Conservation (phyloP, 1,140 invertebrate genomes). For the Nautilus pompilius region DNA sequence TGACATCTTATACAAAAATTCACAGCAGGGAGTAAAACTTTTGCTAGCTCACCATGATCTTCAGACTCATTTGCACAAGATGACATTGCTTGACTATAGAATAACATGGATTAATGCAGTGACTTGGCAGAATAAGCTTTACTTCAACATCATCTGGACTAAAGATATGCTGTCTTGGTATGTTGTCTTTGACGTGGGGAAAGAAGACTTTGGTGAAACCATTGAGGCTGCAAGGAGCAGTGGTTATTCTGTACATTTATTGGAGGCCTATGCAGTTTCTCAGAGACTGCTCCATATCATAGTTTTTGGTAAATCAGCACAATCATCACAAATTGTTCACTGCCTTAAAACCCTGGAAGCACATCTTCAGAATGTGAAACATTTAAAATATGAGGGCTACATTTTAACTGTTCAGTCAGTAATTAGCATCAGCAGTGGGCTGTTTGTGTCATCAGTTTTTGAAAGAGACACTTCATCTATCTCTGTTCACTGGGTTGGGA, state of each 20-base stretch:
- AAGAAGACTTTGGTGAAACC: background rate
- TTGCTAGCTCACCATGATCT: conserved; percentile 10
- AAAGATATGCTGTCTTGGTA: background rate
- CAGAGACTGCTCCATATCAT: background rate
- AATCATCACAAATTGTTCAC: background rate
- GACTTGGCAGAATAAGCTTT: background rate
- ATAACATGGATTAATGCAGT: conserved; percentile 10
- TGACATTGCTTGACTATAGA: conserved; percentile 10
- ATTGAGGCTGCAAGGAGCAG: background rate
- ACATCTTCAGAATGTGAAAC: background rate
- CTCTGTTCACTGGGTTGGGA: conserved; percentile 15
- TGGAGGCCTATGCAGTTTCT: background rate
- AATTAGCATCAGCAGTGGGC: background rate
- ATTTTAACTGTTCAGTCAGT: conserved; percentile 8
- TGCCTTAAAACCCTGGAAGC: background rate
- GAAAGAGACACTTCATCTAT: background rate
- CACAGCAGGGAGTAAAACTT: conserved; percentile 20
- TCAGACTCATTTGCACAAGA: background rate
- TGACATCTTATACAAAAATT: conserved; percentile 16
- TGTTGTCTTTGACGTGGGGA: background rate
- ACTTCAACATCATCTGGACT: conserved; percentile 20
- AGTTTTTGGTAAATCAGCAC: background rate
- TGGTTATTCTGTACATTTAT: background rate
- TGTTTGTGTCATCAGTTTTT: conserved; percentile 4
- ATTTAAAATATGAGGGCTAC: background rate